Percentiles rank a stretch among this genome's conserved stretches.
Evolutionary conservation across 2,113 vertebrate species (phyloP).

Genomic region (Chaetorhynchus papuensis): DNA sequence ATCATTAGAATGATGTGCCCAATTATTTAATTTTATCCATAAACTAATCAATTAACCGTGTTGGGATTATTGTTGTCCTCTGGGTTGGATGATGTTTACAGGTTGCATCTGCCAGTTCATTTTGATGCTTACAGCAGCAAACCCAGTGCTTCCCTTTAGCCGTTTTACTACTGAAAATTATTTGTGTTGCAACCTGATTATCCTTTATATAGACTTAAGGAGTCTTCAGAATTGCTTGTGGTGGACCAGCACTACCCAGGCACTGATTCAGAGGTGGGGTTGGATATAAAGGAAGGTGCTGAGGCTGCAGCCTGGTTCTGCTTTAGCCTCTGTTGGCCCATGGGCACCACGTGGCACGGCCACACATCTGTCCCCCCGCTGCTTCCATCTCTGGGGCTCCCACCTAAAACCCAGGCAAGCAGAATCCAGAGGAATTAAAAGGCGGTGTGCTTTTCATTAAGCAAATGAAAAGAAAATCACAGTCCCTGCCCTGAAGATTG

Average conservation of each 20-base stretch:
- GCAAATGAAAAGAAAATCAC: conserved; percentile 44
- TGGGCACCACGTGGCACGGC: rapidly evolving
- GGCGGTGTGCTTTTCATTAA: conserved; percentile 15
- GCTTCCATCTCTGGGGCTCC: background rate
- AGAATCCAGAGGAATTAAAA: background rate
- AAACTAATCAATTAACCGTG: background rate
- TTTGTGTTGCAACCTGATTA: background rate
- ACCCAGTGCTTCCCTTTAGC: background rate
- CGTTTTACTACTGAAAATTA: background rate
- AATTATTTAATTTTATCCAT: background rate
- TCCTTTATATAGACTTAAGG: background rate
- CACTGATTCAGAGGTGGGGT: background rate
- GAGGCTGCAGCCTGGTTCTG: background rate
- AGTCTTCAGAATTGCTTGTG: background rate
- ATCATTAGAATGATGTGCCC: rapidly evolving
- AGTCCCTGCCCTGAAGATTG: conserved; percentile 34
- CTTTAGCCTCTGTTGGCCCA: background rate
- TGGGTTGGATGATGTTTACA: background rate
- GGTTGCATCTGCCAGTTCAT: background rate
- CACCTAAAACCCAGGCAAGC: background rate
- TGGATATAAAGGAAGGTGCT: background rate
- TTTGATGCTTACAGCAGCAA: background rate
- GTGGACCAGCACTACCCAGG: no score
- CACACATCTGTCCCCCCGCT: rapidly evolving
- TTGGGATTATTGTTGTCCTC: background rate